phyloP scores from a whole-genome alignment of 2,888 invertebrate genomes.

The Tetramorium bicarinatum region DNA sequence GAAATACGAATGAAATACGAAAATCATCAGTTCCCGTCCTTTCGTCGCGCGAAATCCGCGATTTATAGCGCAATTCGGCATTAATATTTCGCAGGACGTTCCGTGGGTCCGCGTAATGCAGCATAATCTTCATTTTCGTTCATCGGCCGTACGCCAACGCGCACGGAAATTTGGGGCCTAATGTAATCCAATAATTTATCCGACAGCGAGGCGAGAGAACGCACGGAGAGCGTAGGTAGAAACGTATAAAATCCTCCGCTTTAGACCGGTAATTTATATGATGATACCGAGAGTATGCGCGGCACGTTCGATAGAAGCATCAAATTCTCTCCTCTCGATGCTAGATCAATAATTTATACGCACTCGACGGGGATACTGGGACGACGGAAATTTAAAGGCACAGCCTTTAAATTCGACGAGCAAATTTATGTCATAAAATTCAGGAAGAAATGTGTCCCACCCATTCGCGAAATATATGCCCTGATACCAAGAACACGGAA shows the following conservation, averaged over 20 bases:
- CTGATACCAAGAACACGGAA: background rate
- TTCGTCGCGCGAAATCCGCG: slow-evolving; percentile 1
- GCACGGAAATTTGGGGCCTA: slow-evolving; percentile 30
- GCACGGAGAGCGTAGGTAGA: slow-evolving; percentile 26
- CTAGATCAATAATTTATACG: slow-evolving; percentile 29
- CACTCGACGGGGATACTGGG: background rate
- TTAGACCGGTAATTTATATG: slow-evolving; percentile 44
- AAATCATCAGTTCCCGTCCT: slow-evolving; percentile 14
- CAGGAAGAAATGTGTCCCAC: background rate
- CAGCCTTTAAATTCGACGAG: background rate
- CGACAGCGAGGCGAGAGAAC: slow-evolving; percentile 54
- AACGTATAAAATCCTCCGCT: slow-evolving; percentile 23
- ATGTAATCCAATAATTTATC: slow-evolving; percentile 53
- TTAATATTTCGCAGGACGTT: slow-evolving; percentile 44
- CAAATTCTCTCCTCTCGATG: slow-evolving; percentile 20
- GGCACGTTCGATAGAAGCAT: slow-evolving; percentile 5
- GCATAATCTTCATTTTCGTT: slow-evolving; percentile 47
- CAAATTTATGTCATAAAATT: slow-evolving; percentile 1
- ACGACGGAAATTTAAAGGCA: background rate
- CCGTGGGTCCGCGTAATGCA: background rate
- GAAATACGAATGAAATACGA: slow-evolving; percentile 26
- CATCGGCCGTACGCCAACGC: slow-evolving; percentile 12
- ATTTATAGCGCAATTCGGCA: slow-evolving; percentile 30
- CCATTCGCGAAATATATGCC: background rate
- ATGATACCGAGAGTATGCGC: background rate